Conservation (phyloP, 2,113 vertebrate genomes). For the Dasyornis broadbenti region DNA sequence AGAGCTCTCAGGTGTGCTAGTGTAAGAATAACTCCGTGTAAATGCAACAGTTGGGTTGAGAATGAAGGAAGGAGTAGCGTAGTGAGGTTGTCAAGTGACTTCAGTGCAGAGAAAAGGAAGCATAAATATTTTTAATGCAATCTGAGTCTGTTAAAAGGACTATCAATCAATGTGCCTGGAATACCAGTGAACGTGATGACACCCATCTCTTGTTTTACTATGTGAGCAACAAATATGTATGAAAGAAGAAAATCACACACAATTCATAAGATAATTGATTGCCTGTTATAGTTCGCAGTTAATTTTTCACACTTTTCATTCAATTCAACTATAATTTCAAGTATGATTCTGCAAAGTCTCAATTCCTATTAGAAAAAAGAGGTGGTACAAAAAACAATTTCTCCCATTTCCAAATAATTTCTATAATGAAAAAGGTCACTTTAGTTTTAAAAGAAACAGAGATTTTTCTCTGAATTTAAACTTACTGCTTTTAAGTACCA, state of each 20-base stretch:
- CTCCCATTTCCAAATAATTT: neutral
- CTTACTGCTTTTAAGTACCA: neutral
- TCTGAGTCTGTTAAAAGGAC: neutral
- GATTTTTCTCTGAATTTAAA: neutral
- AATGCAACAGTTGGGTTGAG: neutral
- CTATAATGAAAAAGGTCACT: neutral
- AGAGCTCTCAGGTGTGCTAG: neutral
- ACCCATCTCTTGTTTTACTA: rapidly evolving
- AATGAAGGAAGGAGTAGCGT: neutral
- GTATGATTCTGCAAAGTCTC: neutral
- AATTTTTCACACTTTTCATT: neutral
- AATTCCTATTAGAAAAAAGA: neutral
- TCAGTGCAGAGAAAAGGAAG: neutral
- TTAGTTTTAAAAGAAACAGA: neutral
- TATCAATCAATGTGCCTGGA: neutral
- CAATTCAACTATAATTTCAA: neutral
- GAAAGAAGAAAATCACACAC: neutral
- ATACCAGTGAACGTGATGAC: neutral
- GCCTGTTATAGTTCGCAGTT: neutral
- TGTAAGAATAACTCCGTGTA: neutral
- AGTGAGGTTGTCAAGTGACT: neutral
- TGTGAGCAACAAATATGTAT: neutral
- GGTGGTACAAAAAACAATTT: neutral
- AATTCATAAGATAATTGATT: neutral
- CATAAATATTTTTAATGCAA: neutral